phyloP scores from a whole-genome alignment of 2,113 vertebrate genomes.

The Sorex araneus region DNA sequence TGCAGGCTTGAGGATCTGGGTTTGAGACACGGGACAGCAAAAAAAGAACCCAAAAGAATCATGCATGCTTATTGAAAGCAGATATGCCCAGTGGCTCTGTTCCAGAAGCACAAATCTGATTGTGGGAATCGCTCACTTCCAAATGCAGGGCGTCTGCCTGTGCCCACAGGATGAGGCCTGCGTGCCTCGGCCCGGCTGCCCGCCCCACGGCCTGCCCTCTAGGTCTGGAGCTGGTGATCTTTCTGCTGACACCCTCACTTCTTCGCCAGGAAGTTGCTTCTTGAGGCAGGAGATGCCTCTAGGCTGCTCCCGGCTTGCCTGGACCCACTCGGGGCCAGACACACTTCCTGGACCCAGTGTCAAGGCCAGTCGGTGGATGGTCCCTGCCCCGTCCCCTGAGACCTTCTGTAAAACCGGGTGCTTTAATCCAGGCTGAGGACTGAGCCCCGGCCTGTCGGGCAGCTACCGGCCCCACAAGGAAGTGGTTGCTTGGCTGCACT shows the following conservation, averaged over 20 bases:
- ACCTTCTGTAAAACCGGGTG: conserved; percentile 22
- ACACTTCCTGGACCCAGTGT: no score
- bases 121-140: background rate
- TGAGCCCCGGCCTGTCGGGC: background rate
- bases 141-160: background rate
- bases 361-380: background rate
- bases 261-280: background rate
- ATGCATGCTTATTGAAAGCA: conserved; percentile 45
- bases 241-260: background rate
- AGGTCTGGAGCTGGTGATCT: background rate
- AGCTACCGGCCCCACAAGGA: conserved; percentile 33
- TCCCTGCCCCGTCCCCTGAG: background rate
- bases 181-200: background rate
- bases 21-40: no score
- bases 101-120: background rate
- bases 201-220: background rate
- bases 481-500: conserved; percentile 9
- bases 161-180: background rate
- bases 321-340: background rate
- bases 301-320: background rate
- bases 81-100: background rate
- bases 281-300: background rate
- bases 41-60: background rate
- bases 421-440: conserved; percentile 44
- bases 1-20: no score